Percentiles rank a stretch among this genome's conserved stretches.
phyloP scores from a whole-genome alignment of 2,797 vertebrate genomes.

The Numenius phaeopus region DNA sequence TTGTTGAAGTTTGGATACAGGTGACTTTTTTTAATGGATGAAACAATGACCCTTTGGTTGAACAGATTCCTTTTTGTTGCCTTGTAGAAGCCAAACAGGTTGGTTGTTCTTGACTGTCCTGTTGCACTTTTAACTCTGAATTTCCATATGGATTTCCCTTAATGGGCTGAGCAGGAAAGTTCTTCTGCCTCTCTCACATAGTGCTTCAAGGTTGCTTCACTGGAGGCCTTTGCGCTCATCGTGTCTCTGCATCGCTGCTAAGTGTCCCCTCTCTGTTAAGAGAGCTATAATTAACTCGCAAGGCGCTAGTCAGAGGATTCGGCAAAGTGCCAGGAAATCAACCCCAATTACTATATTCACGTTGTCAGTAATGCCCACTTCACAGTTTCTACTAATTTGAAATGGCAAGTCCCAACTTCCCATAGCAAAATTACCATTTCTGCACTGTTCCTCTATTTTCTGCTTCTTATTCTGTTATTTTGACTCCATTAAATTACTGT shows the following conservation, averaged over 20 bases:
- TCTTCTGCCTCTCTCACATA: neutral
- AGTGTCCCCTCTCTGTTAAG: slow-evolving; percentile 73
- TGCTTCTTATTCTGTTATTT: slow-evolving; percentile 63
- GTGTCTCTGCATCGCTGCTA: slow-evolving; percentile 68
- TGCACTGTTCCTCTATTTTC: slow-evolving; percentile 66
- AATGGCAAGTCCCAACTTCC: slow-evolving; percentile 84
- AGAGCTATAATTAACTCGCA: slow-evolving; percentile 87
- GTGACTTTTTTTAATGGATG: neutral
- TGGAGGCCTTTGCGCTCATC: slow-evolving; percentile 60
- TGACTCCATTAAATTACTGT: slow-evolving; percentile 62
- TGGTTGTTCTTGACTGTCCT: neutral
- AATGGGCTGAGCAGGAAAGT: neutral
- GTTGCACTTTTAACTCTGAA: neutral
- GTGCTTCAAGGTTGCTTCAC: slow-evolving; percentile 36
- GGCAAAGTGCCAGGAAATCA: slow-evolving; percentile 87
- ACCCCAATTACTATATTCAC: slow-evolving; percentile 89
- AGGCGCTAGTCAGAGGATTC: slow-evolving; percentile 83
- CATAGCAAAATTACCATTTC: slow-evolving; percentile 75
- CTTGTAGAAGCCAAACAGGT: neutral
- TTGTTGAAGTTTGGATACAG: neutral
- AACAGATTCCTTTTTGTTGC: neutral
- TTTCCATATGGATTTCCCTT: neutral
- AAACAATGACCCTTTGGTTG: neutral
- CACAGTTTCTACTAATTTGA: slow-evolving; percentile 83
- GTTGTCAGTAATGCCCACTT: slow-evolving; percentile 87